phyloP scores from a whole-genome alignment of 2,888 invertebrate species.

The Andrena hattorfiana region DNA sequence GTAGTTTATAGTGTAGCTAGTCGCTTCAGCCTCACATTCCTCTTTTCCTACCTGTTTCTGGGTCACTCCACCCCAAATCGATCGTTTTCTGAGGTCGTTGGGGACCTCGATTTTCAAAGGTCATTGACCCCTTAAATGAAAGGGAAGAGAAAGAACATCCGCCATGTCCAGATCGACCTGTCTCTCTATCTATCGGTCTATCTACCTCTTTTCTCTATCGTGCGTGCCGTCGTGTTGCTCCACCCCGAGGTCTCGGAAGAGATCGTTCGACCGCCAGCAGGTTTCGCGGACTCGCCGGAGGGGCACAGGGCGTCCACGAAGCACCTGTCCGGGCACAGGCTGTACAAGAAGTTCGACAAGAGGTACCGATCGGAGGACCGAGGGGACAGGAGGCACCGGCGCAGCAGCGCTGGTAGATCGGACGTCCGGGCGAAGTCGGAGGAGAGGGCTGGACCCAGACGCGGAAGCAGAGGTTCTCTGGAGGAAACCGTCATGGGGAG shows the following conservation, averaged over 20 bases:
- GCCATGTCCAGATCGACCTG: slow-evolving; percentile 40
- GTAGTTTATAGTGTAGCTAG: slow-evolving; percentile 50
- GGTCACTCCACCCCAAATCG: no score
- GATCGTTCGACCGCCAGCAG: slow-evolving; percentile 95
- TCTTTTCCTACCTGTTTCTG: slow-evolving; percentile 40
- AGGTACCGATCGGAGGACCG: slow-evolving; percentile 93
- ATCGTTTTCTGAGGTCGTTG: no score
- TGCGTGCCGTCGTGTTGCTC: slow-evolving; percentile 71
- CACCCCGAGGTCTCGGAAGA: slow-evolving; percentile 85
- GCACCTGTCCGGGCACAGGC: slow-evolving; percentile 81
- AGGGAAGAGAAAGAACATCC: not conserved
- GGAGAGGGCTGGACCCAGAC: slow-evolving; percentile 77
- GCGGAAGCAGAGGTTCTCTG: slow-evolving; percentile 78
- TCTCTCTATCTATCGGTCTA: slow-evolving; percentile 58
- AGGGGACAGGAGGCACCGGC: slow-evolving; percentile 88
- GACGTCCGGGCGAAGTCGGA: slow-evolving; percentile 91
- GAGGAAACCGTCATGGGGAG: slow-evolving; percentile 76
- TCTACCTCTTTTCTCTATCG: slow-evolving; percentile 72
- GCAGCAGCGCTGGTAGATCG: slow-evolving; percentile 87
- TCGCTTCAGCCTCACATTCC: slow-evolving; percentile 39
- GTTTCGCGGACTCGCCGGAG: slow-evolving; percentile 94
- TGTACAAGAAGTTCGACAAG: slow-evolving; percentile 93
- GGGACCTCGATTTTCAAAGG: no score
- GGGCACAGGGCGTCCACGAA: slow-evolving; percentile 81
- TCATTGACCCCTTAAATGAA: not conserved